A percentile compares a stretch with the other conserved stretches of the same genome.
Evolutionary conservation across 2,888 invertebrate species (phyloP).

Genomic region (Idaea aversata): DNA sequence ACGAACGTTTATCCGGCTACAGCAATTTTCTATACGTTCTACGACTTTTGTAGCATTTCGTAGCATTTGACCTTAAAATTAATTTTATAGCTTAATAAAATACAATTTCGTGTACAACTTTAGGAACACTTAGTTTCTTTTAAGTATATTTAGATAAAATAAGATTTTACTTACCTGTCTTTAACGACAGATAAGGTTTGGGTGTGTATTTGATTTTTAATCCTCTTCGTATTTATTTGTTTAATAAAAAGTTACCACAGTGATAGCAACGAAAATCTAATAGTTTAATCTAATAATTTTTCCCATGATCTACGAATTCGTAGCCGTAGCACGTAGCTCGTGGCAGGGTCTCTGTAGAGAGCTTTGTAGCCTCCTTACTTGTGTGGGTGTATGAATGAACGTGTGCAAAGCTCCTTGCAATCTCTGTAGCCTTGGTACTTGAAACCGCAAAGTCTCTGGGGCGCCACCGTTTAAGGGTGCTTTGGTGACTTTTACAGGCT

Average conservation of each 20-base stretch:
- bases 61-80: neutral
- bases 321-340: slow-evolving; percentile 22
- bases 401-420: slow-evolving; percentile 20
- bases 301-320: slow-evolving; percentile 2
- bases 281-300: neutral
- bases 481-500: neutral
- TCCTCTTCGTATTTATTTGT: too few relatives aligned
- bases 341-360: slow-evolving; percentile 19
- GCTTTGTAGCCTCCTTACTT: slow-evolving; percentile 13
- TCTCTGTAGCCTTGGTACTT: slow-evolving; percentile 43
- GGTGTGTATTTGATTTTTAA: too few relatives aligned
- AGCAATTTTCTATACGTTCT: neutral
- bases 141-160: too few relatives aligned
- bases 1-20: neutral
- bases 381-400: slow-evolving; percentile 20
- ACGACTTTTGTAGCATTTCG: neutral
- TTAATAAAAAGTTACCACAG: too few relatives aligned
- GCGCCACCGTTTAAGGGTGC: slow-evolving; percentile 32
- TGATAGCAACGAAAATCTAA: too few relatives aligned
- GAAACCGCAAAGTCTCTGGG: slow-evolving; percentile 49
- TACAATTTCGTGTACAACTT: neutral
- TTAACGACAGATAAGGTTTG: too few relatives aligned
- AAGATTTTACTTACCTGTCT: too few relatives aligned
- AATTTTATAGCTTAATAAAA: too few relatives aligned
- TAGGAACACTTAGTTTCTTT: too few relatives aligned